phyloP scores from a whole-genome alignment of 2,888 invertebrate genomes.

The Amaurobius ferox region DNA sequence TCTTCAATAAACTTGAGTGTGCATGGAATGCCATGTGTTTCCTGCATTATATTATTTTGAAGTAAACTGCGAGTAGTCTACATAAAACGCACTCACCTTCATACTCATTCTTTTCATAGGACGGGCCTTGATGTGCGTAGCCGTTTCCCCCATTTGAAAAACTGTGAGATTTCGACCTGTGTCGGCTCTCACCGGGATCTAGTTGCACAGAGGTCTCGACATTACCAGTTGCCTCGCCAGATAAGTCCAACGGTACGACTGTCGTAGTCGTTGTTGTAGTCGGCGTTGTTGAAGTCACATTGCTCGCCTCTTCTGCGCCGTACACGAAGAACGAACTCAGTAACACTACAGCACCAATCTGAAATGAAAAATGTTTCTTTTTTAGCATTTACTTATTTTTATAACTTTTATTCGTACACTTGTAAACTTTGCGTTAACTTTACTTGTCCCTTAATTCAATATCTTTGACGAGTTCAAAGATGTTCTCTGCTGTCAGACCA shows the following conservation, averaged over 20 bases:
- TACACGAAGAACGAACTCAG: background rate
- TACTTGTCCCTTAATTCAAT: no score
- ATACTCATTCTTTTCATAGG: slow-evolving; percentile 10
- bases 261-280: slow-evolving; percentile 13
- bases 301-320: background rate
- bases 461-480: no score
- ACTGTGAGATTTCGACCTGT: slow-evolving; percentile 8
- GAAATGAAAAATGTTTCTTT: background rate
- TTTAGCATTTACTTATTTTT: no score
- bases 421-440: no score
- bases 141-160: slow-evolving; percentile 17
- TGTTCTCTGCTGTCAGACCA: no score
- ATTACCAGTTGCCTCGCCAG: slow-evolving; percentile 11
- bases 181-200: slow-evolving; percentile 24
- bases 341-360: slow-evolving; percentile 10
- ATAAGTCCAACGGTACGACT: background rate
- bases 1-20: no score
- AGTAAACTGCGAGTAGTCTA: no score
- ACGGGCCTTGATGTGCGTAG: background rate
- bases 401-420: no score
- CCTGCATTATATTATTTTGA: no score
- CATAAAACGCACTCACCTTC: slow-evolving; percentile 22
- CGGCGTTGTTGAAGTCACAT: background rate
- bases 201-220: slow-evolving; percentile 34
- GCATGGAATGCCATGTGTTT: no score